Percentiles rank a stretch among this genome's conserved stretches.
phyloP scores from a whole-genome alignment of 2,888 invertebrate species.

The Anorthoa munda region DNA sequence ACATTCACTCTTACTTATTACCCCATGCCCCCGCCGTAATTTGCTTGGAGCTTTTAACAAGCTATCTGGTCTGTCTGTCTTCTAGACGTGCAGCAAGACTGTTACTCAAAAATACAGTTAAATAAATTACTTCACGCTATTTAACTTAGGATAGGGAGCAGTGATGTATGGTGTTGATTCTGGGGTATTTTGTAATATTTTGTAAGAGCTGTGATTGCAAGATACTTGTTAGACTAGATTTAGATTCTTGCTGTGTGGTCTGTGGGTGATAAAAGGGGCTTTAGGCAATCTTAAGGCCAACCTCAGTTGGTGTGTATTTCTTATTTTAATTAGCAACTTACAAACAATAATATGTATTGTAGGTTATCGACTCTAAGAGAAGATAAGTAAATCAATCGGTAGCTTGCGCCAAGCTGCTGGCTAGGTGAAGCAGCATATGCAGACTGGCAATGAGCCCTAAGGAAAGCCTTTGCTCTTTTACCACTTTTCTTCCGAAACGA shows the following conservation, averaged over 20 bases:
- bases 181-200: constrained; percentile 46
- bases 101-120: constrained; percentile 64
- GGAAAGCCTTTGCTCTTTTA: too few species aligned
- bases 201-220: not conserved
- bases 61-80: constrained; percentile 64
- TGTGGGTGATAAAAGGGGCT: not conserved
- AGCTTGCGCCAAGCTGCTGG: too few species aligned
- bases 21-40: constrained; percentile 47
- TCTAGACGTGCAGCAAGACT: constrained; percentile 39
- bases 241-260: constrained; percentile 9
- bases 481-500: too few species aligned
- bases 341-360: too few species aligned
- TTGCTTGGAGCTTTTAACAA: constrained; percentile 63
- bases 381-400: too few species aligned
- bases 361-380: too few species aligned
- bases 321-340: not conserved
- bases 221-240: constrained; percentile 8
- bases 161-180: constrained; percentile 40
- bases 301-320: not conserved
- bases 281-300: not conserved
- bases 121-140: constrained; percentile 59
- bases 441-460: too few species aligned
- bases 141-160: constrained; percentile 34
- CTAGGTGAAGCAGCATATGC: too few species aligned
- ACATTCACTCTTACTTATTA: constrained; percentile 53